Evolutionary conservation across 2,797 vertebrate species (phyloP).

Genomic region (Poecilia gillii): DNA sequence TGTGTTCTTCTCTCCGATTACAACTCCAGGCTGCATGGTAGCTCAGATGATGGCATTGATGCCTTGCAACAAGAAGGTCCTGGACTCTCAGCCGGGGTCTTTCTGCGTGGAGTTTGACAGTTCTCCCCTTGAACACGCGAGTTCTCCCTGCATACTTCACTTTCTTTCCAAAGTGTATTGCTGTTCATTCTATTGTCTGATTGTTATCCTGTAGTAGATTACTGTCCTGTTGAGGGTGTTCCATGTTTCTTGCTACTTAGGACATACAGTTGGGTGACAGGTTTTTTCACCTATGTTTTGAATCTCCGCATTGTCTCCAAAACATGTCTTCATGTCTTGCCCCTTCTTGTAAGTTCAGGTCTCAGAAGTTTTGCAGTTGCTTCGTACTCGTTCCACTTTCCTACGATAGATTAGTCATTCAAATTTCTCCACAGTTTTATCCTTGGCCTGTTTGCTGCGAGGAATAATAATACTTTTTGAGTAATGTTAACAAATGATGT

Average conservation of each 20-base stretch:
- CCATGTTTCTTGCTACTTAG: not conserved
- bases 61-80: not conserved
- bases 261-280: too few relatives aligned
- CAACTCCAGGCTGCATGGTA: not conserved
- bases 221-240: not conserved
- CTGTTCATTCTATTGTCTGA: not conserved
- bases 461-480: not conserved
- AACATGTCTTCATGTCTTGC: not conserved
- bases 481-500: too few relatives aligned
- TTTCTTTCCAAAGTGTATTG: not conserved
- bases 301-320: not conserved
- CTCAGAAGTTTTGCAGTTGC: not conserved
- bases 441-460: not conserved
- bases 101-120: not conserved
- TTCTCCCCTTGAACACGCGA: not conserved
- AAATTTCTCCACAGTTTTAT: not conserved
- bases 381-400: not conserved
- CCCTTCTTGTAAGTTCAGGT: not conserved
- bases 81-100: not conserved
- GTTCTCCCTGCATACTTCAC: not conserved
- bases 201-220: not conserved
- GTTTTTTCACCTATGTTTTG: too few relatives aligned
- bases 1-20: not conserved
- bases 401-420: not conserved
- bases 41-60: not conserved